Conservation (phyloP, 2,888 invertebrate species). For the Habrosyne pyritoides region DNA sequence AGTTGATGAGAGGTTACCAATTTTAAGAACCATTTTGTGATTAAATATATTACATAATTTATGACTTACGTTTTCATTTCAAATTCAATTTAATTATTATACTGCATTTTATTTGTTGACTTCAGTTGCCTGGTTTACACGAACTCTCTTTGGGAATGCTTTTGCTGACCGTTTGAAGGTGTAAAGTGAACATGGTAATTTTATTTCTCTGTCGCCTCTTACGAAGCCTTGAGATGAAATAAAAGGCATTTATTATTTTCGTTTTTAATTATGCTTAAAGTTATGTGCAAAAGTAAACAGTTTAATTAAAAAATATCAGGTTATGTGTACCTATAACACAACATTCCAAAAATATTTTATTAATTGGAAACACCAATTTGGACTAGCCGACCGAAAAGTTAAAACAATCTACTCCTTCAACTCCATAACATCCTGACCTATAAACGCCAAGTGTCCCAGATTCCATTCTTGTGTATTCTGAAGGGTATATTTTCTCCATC, state of each 20-base stretch:
- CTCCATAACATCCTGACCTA: background rate
- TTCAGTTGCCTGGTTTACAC: too few species aligned
- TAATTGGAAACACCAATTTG: background rate
- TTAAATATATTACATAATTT: background rate
- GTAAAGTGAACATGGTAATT: background rate
- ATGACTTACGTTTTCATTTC: background rate
- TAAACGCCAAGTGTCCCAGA: constrained; percentile 14
- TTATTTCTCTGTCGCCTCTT: too few species aligned
- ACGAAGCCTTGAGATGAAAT: too few species aligned
- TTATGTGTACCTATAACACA: too few species aligned
- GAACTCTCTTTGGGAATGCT: too few species aligned
- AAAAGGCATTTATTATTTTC: too few species aligned
- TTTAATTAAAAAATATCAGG: too few species aligned
- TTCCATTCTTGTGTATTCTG: constrained; percentile 11
- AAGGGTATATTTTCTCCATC: constrained; percentile 41
- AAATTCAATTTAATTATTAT: too few species aligned
- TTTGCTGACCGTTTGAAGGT: too few species aligned
- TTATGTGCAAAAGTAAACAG: too few species aligned
- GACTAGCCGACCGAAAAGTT: background rate
- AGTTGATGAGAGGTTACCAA: constrained; percentile 36
- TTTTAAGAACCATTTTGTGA: constrained; percentile 49
- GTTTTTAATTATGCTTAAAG: too few species aligned
- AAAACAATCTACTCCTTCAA: constrained; percentile 1
- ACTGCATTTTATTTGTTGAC: too few species aligned
- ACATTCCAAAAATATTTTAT: background rate